phyloP scores from a whole-genome alignment of 2,113 vertebrate genomes.

The Kryptolebias marmoratus region DNA sequence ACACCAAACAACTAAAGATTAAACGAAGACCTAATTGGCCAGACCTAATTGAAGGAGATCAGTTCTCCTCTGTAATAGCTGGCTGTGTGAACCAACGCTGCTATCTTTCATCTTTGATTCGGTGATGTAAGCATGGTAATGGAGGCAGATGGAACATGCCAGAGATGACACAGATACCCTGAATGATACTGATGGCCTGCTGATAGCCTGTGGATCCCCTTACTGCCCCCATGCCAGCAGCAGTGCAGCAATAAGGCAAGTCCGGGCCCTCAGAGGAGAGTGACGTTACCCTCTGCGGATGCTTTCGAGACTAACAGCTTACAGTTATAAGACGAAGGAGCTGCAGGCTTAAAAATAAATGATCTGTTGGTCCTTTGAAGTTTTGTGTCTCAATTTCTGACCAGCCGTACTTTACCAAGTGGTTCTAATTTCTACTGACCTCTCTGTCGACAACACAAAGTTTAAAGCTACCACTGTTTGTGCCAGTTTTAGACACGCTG shows the following conservation, averaged over 20 bases:
- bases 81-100: constrained; percentile 12
- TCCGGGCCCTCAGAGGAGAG: constrained; percentile 42
- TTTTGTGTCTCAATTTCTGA: background rate
- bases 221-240: constrained; percentile 64
- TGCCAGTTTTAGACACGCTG: too few species aligned
- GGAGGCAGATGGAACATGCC: constrained; percentile 70
- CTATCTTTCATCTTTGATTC: constrained; percentile 63
- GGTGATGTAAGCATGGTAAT: constrained; percentile 58
- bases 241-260: constrained; percentile 21
- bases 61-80: constrained; percentile 12
- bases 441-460: background rate
- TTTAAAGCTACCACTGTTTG: background rate
- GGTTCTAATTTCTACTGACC: background rate
- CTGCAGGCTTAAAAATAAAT: constrained; percentile 26
- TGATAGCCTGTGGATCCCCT: constrained; percentile 68
- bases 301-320: constrained; percentile 41
- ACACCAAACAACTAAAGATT: constrained; percentile 38
- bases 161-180: constrained; percentile 72
- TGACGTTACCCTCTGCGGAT: constrained; percentile 44
- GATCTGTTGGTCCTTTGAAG: background rate
- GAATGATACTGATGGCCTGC: constrained; percentile 68
- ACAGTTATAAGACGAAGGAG: constrained; percentile 22
- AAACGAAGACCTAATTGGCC: constrained; percentile 44
- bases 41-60: constrained; percentile 44
- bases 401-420: background rate